Conservation (phyloP, 1,140 invertebrate species). For the Drosophila punjabiensis region DNA sequence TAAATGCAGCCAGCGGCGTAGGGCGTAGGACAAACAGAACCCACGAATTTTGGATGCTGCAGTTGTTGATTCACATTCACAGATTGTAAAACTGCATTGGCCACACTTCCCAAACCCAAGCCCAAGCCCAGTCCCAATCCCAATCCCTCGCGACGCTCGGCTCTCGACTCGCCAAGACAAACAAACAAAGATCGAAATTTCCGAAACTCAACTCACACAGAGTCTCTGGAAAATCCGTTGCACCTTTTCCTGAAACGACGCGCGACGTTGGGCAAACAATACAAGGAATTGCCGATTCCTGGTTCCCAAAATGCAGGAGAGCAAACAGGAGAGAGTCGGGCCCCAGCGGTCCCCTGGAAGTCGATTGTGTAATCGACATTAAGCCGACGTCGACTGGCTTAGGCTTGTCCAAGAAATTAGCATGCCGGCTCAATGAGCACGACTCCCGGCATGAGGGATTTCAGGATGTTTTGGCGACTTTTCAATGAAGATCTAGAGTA, state of each 20-base stretch:
- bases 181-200: constrained; percentile 57
- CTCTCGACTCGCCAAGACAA: constrained; percentile 52
- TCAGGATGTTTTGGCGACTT: constrained; percentile 5
- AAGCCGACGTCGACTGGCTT: constrained; percentile 64
- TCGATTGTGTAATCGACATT: constrained; percentile 72
- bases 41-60: constrained; percentile 52
- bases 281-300: constrained; percentile 45
- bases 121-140: not conserved
- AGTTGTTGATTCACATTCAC: constrained; percentile 41
- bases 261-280: constrained; percentile 68
- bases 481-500: not conserved
- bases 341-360: constrained; percentile 12
- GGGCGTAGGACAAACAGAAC: constrained; percentile 54
- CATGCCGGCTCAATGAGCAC: constrained; percentile 44
- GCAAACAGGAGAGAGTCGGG: constrained; percentile 34
- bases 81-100: constrained; percentile 54
- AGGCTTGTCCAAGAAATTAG: constrained; percentile 79
- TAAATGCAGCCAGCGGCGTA: constrained; percentile 49
- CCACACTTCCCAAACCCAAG: constrained; percentile 22
- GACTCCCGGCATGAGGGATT: constrained; percentile 11
- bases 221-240: constrained; percentile 40
- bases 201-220: constrained; percentile 31
- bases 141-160: constrained; percentile 15
- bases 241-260: constrained; percentile 61
- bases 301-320: constrained; percentile 15